Evolutionary conservation across 2,797 vertebrate genomes (phyloP).

Genomic region (Gallinago nigripennis): DNA sequence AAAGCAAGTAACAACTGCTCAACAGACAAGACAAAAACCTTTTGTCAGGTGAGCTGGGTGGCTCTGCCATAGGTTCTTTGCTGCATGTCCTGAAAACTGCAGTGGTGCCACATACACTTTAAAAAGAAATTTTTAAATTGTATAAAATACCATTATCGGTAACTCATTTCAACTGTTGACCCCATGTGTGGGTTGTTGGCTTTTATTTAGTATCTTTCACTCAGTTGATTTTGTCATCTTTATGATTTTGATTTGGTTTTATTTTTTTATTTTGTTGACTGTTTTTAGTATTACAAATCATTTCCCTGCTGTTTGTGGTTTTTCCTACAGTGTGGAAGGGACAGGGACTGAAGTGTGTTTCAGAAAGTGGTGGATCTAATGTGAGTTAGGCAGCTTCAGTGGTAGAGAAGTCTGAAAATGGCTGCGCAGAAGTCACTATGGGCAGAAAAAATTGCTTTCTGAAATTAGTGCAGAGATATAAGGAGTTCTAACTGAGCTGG

Average conservation of each 20-base stretch:
- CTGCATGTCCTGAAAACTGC: not conserved
- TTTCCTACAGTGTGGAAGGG: not conserved
- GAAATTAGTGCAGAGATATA: not conserved
- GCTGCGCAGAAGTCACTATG: not conserved
- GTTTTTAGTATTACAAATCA: not conserved
- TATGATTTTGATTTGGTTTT: not conserved
- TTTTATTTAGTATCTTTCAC: not conserved
- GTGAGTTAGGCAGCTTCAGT: not conserved
- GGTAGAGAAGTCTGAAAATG: not conserved
- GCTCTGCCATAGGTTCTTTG: not conserved
- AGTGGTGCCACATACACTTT: not conserved
- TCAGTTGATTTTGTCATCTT: not conserved
- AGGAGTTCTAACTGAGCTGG: not conserved
- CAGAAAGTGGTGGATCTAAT: not conserved
- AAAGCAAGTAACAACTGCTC: not conserved
- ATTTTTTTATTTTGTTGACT: not conserved
- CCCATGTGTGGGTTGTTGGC: fast-evolving
- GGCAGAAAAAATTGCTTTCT: not conserved
- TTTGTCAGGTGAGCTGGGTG: not conserved
- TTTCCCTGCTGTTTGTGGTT: too few species aligned
- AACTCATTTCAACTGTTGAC: not conserved
- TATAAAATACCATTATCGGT: not conserved
- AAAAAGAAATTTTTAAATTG: not conserved
- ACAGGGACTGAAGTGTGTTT: not conserved
- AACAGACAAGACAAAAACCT: not conserved